Percentiles rank a stretch among this genome's conserved stretches.
Conservation (phyloP, 2,113 vertebrate genomes). For the Nymphicus hollandicus region DNA sequence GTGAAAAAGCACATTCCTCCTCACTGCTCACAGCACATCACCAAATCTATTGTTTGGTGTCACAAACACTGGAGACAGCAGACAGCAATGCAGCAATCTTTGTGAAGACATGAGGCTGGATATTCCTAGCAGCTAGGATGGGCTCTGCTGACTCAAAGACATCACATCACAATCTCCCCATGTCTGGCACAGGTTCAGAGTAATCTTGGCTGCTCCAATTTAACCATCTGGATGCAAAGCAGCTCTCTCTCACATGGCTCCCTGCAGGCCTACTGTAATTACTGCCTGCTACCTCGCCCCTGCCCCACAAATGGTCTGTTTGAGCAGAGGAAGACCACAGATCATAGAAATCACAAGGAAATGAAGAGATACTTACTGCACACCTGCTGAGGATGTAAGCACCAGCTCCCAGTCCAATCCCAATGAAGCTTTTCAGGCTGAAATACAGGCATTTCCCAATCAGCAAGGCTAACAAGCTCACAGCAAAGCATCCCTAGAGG, state of each 20-base stretch:
- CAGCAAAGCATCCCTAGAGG: neutral
- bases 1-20: neutral
- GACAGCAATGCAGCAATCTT: neutral
- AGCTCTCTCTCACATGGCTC: neutral
- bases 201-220: neutral
- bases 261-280: neutral
- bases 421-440: slow-evolving; percentile 91
- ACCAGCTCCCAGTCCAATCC: slow-evolving; percentile 88
- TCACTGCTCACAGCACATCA: neutral
- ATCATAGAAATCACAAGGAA: neutral
- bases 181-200: neutral
- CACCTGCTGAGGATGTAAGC: slow-evolving; percentile 90
- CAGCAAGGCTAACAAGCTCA: neutral
- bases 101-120: neutral
- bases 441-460: slow-evolving; percentile 36
- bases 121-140: neutral
- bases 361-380: slow-evolving; percentile 81
- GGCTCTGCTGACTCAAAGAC: neutral
- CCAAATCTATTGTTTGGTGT: neutral
- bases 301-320: neutral
- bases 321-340: neutral
- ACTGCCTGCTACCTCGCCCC: neutral
- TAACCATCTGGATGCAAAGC: neutral
- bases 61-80: neutral
- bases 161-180: neutral